A percentile compares a stretch with the other conserved stretches of the same genome.
phyloP scores from a whole-genome alignment of 1,140 invertebrate species.

The Aphidius ervi region DNA sequence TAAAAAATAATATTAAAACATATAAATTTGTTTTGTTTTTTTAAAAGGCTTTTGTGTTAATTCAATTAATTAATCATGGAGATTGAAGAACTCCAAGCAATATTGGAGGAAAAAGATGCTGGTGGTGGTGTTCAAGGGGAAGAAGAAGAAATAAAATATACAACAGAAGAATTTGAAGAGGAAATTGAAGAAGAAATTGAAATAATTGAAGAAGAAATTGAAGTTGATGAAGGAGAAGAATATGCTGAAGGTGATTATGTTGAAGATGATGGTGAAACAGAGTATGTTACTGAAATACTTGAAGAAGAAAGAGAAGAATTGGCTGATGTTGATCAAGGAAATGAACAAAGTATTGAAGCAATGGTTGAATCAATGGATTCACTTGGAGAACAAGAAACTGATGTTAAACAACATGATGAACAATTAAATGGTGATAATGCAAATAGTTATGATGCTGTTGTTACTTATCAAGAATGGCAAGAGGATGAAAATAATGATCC shows the following conservation, averaged over 20 bases:
- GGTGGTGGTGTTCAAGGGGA: constrained; percentile 9
- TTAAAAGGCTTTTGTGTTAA: background rate
- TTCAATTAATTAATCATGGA: constrained; percentile 12
- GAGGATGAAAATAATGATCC: constrained; percentile 42
- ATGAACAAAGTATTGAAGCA: constrained; percentile 16
- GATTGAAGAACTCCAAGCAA: constrained; percentile 17
- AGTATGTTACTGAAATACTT: constrained; percentile 36
- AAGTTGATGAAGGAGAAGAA: constrained; percentile 30
- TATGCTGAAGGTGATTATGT: constrained; percentile 35
- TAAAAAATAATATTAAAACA: too few relatives aligned
- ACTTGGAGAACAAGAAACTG: background rate
- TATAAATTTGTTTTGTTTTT: background rate
- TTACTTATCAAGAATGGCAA: constrained; percentile 47
- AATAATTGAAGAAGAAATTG: constrained; percentile 34
- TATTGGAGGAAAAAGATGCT: constrained; percentile 17
- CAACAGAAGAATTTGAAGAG: constrained; percentile 22
- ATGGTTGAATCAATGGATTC: constrained; percentile 11
- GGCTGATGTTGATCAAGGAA: constrained; percentile 5
- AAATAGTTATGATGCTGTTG: constrained; percentile 27
- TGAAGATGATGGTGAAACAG: constrained; percentile 38
- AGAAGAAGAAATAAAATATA: constrained; percentile 7
- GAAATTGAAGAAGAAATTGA: constrained; percentile 31
- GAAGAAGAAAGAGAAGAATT: background rate
- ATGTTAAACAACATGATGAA: background rate
- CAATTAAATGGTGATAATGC: background rate